Evolutionary conservation across 2,888 invertebrate genomes (phyloP).

Genomic region (Argynnis bischoffii): DNA sequence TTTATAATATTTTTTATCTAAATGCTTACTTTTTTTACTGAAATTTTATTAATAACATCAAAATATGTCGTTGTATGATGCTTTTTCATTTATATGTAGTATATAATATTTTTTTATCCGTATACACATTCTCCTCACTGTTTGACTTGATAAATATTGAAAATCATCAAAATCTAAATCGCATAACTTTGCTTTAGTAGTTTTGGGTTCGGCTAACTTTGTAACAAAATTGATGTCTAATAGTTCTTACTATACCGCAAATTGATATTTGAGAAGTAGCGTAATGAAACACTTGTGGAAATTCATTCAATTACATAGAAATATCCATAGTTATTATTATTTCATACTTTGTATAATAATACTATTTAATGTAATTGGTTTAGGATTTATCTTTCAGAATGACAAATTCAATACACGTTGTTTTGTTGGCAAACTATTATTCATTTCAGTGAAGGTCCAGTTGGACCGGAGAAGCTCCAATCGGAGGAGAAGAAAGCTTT

Average conservation of each 20-base stretch:
- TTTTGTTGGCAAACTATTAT: no score
- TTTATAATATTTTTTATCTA: no score
- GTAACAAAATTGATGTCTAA: slow-evolving; percentile 6
- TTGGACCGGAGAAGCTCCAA: no score
- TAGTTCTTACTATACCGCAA: not conserved
- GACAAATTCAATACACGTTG: no score
- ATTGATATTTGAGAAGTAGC: not conserved
- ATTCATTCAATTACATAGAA: not conserved
- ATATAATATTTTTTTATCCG: not conserved
- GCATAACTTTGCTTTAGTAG: slow-evolving; percentile 5
- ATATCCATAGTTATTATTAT: not conserved
- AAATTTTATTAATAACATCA: no score
- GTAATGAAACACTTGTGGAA: not conserved
- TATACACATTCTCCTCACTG: not conserved
- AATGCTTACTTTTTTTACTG: no score
- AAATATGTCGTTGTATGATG: not conserved
- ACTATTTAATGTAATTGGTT: no score
- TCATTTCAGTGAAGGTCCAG: no score
- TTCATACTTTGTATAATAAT: no score
- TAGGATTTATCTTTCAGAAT: no score
- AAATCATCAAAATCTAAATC: slow-evolving; percentile 15
- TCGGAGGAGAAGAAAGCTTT: no score
- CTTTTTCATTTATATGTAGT: not conserved
- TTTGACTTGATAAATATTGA: slow-evolving; percentile 11
- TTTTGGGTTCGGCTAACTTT: slow-evolving; percentile 15